A percentile compares a stretch with the other conserved stretches of the same genome.
phyloP scores from a whole-genome alignment of 2,888 invertebrate species.

The Stomorhina lunata region DNA sequence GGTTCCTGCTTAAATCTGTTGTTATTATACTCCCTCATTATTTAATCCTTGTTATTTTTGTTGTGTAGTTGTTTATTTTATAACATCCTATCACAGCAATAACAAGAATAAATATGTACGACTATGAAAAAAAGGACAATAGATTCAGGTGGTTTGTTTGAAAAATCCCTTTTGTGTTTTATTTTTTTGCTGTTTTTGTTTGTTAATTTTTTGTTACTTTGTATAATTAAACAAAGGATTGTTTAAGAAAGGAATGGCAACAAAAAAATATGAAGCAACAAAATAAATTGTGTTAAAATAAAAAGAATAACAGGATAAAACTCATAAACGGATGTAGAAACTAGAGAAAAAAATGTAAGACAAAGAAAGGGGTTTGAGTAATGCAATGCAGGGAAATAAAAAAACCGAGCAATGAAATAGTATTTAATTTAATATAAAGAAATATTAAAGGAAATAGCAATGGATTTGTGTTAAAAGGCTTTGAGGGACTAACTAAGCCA shows the following conservation, averaged over 20 bases:
- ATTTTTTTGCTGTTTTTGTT: neutral
- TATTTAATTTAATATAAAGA: neutral
- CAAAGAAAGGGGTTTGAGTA: neutral
- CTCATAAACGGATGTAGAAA: conserved; percentile 5
- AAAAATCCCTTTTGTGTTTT: conserved; percentile 18
- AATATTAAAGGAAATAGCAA: neutral
- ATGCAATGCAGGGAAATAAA: neutral
- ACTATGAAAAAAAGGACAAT: neutral
- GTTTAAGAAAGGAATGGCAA: neutral
- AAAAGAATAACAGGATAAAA: neutral
- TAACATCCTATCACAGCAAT: neutral
- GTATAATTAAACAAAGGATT: conserved; percentile 1
- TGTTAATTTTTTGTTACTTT: conserved; percentile 6
- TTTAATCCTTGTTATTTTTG: neutral
- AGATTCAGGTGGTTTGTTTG: conserved; percentile 40
- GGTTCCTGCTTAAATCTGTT: neutral
- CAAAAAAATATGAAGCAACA: neutral
- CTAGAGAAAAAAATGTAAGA: neutral
- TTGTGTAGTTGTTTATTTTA: neutral
- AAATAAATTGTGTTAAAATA: neutral
- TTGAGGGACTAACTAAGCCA: too few relatives aligned
- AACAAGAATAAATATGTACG: neutral
- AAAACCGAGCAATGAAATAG: neutral
- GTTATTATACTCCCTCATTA: neutral
- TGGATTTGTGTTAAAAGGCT: too few relatives aligned